Percentiles rank a stretch among this genome's conserved stretches.
Evolutionary conservation across 2,888 invertebrate genomes (phyloP).

Genomic region (Scelioninae gen. 2): DNA sequence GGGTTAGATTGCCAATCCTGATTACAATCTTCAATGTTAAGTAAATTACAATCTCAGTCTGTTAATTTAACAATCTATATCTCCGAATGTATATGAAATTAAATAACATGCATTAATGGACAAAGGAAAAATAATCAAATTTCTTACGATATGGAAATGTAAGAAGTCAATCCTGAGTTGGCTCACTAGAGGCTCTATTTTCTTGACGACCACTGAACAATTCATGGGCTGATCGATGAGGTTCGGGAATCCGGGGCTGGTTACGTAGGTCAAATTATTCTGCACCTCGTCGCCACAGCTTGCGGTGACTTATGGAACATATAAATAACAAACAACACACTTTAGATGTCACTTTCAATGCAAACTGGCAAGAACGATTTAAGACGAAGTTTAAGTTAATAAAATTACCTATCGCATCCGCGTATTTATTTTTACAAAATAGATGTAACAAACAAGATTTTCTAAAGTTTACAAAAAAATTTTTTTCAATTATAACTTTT

Average conservation of each 20-base stretch:
- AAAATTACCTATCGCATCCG: slow-evolving; percentile 9
- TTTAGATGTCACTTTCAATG: slow-evolving; percentile 30
- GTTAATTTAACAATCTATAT: no score
- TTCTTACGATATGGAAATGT: slow-evolving; percentile 86
- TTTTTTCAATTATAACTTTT: no score
- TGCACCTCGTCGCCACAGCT: slow-evolving; percentile 83
- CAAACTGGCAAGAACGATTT: slow-evolving; percentile 29
- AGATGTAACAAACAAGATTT: no score
- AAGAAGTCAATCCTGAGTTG: slow-evolving; percentile 90
- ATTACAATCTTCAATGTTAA: no score
- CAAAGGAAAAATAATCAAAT: no score
- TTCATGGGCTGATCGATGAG: slow-evolving; percentile 79
- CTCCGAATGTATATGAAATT: no score
- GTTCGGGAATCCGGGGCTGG: slow-evolving; percentile 89
- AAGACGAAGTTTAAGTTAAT: slow-evolving; percentile 12
- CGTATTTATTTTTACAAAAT: not conserved
- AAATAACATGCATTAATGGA: no score
- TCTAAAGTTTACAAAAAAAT: no score
- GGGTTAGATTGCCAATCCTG: no score
- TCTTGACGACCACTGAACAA: slow-evolving; percentile 84
- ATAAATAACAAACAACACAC: slow-evolving; percentile 62
- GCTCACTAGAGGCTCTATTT: slow-evolving; percentile 86
- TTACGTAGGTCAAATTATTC: slow-evolving; percentile 89
- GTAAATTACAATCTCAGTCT: no score
- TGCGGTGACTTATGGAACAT: slow-evolving; percentile 79